A percentile compares a stretch with the other conserved stretches of the same genome.
Evolutionary conservation across 2,797 vertebrate species (phyloP).

Genomic region (Gadopsis marmoratus): DNA sequence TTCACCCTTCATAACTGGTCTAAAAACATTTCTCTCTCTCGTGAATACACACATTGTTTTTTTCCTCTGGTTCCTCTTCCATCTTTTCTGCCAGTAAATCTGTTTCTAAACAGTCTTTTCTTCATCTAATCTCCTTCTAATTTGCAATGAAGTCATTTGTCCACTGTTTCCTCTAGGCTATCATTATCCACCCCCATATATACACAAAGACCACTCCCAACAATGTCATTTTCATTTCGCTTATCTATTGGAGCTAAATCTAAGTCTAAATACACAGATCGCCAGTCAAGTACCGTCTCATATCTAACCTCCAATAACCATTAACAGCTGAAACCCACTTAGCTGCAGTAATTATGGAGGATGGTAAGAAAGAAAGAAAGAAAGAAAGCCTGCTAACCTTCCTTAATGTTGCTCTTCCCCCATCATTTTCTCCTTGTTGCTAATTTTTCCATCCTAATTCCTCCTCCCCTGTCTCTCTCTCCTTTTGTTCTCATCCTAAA

Average conservation of each 20-base stretch:
- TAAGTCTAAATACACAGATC: constrained; percentile 27
- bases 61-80: neutral
- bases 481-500: neutral
- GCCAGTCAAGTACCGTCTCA: constrained; percentile 21
- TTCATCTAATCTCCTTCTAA: constrained; percentile 9
- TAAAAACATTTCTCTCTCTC: neutral
- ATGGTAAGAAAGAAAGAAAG: neutral
- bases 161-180: constrained; percentile 20
- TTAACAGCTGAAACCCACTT: constrained; percentile 49
- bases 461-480: neutral
- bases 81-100: neutral
- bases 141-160: constrained; percentile 32
- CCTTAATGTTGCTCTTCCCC: neutral
- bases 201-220: constrained; percentile 14
- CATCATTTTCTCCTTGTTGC: neutral
- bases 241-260: constrained; percentile 31
- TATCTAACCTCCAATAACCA: constrained; percentile 52
- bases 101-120: constrained; percentile 10
- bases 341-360: constrained; percentile 21
- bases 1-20: neutral
- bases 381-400: constrained; percentile 9
- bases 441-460: constrained; percentile 3
- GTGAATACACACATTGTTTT: neutral
- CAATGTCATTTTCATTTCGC: constrained; percentile 17
- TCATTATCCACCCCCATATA: constrained; percentile 25